These are phyloP conservation scores for Helicoverpa zea DNA, from an alignment of 1,140 invertebrate species.

Conservation along the genomic window DNA sequence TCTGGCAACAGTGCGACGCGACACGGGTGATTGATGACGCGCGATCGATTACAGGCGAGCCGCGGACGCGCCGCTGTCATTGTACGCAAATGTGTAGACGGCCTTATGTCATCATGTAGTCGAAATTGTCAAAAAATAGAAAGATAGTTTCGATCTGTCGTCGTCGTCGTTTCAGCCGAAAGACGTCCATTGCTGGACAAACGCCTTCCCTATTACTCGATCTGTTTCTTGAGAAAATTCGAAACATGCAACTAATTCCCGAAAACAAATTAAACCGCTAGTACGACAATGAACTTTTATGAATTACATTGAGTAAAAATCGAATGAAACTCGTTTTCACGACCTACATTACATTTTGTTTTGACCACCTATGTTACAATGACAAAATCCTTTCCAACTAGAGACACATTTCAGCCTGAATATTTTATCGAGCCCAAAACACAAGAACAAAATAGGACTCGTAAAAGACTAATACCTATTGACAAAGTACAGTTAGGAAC, in stretches of 20 bases:
- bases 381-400: no score
- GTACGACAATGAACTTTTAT: no score
- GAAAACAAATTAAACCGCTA: no score
- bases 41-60: slow-evolving; percentile 60
- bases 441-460: neutral
- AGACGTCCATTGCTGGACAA: no score
- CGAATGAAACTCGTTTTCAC: no score
- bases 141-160: neutral
- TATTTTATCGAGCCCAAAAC: neutral
- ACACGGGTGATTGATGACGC: slow-evolving; percentile 63
- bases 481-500: neutral
- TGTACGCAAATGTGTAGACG: slow-evolving; percentile 38
- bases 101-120: slow-evolving; percentile 16
- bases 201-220: no score
- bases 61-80: slow-evolving; percentile 50
- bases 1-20: slow-evolving; percentile 55
- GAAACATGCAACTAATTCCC: no score
- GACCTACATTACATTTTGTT: no score
- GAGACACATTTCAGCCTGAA: neutral
- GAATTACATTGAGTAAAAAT: no score
- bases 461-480: neutral
- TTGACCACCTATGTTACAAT: no score
- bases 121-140: neutral
- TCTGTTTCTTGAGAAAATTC: no score
- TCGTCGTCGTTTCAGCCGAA: no score